phyloP scores from a whole-genome alignment of 1,140 invertebrate species.

The Ceratosolen fusciceps region DNA sequence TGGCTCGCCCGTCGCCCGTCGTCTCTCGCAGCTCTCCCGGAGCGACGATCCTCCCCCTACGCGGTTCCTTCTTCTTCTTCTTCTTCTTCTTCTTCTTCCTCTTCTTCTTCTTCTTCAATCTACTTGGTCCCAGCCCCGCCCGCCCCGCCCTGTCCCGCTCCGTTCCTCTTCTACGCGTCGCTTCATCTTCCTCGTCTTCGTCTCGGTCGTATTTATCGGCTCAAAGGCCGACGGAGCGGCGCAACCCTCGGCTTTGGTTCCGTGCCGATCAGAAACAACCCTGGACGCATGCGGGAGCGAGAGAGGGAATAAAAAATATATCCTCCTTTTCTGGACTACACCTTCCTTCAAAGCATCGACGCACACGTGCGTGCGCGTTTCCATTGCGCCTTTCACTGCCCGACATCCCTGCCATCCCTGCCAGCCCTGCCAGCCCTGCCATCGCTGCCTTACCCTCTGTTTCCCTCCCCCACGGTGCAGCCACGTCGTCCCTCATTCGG shows the following conservation, averaged over 20 bases:
- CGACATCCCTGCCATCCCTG: background rate
- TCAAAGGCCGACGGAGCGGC: background rate
- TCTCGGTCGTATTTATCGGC: background rate
- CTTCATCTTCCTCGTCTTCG: no score
- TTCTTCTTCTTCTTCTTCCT: no score
- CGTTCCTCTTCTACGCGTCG: no score
- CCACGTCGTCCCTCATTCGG: background rate
- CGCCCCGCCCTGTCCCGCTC: no score
- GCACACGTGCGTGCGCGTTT: constrained; percentile 4
- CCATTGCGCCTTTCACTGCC: constrained; percentile 23
- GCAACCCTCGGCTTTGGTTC: constrained; percentile 19
- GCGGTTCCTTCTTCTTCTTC: background rate
- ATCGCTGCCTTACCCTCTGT: no score
- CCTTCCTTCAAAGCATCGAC: constrained; percentile 27
- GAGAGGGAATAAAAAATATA: constrained; percentile 23
- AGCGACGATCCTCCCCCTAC: constrained; percentile 35
- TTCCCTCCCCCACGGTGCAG: background rate
- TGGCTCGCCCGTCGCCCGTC: background rate
- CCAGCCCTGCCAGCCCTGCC: no score
- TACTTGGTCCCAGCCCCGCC: no score
- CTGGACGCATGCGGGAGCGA: constrained; percentile 8
- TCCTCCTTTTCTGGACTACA: constrained; percentile 13
- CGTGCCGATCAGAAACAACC: constrained; percentile 24
- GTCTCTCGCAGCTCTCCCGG: constrained; percentile 9
- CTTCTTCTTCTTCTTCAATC: no score